These are phyloP conservation scores for Dryococelus australis DNA, from an alignment of 2,888 invertebrate species.

Conservation along the genomic window DNA sequence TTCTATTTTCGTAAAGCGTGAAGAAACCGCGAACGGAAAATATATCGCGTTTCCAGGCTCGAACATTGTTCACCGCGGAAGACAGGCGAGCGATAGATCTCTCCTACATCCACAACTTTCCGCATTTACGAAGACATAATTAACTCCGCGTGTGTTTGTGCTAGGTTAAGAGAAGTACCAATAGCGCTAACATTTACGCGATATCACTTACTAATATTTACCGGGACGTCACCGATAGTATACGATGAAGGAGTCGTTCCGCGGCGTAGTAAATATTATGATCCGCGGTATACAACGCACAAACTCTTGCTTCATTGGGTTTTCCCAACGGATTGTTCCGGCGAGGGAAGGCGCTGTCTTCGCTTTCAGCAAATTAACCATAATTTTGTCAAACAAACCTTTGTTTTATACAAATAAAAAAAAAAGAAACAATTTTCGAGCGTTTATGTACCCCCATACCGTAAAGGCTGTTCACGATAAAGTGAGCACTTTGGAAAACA, in stretches of 20 bases:
- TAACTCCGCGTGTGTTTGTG: not conserved
- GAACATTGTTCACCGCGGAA: not conserved
- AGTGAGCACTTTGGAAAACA: too few relatives aligned
- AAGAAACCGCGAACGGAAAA: too few relatives aligned
- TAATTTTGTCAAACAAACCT: not conserved
- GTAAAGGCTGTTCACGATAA: too few relatives aligned
- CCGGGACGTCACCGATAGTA: slow-evolving; percentile 9
- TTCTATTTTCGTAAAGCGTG: too few relatives aligned
- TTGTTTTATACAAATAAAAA: too few relatives aligned
- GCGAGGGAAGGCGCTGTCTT: not conserved
- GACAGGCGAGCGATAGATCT: not conserved
- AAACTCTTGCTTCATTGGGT: not conserved
- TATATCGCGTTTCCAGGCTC: too few relatives aligned
- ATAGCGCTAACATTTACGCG: slow-evolving; percentile 11
- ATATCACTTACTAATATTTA: slow-evolving; percentile 28
- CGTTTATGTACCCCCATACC: too few relatives aligned
- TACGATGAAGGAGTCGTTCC: not conserved
- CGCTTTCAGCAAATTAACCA: not conserved
- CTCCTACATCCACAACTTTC: not conserved
- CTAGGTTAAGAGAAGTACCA: slow-evolving; percentile 12
- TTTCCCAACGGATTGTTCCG: not conserved
- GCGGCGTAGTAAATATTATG: slow-evolving; percentile 27
- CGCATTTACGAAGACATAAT: slow-evolving; percentile 5
- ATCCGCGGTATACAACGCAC: not conserved
- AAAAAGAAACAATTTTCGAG: too few relatives aligned